phyloP scores from a whole-genome alignment of 2,113 vertebrate genomes.

The Hydropotes inermis region DNA sequence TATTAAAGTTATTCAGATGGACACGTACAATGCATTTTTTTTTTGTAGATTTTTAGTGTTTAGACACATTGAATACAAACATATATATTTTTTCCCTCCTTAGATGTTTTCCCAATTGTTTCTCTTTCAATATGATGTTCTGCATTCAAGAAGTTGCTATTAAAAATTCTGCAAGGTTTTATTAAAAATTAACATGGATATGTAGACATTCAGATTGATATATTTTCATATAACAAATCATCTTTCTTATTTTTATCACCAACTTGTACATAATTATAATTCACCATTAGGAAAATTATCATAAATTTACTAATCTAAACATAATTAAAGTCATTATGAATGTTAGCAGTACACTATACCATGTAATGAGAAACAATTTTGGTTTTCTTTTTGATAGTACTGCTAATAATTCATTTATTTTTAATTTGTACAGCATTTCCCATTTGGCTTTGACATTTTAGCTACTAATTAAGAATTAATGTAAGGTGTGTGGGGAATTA shows the following conservation, averaged over 20 bases:
- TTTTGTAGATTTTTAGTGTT: neutral
- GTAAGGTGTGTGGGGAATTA: neutral
- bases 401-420: conserved; percentile 62
- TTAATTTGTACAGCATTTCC: conserved; percentile 58
- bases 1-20: neutral
- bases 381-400: conserved; percentile 33
- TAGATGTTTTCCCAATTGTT: neutral
- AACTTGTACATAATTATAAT: conserved; percentile 36
- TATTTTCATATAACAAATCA: neutral
- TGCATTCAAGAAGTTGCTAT: neutral
- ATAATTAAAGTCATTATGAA: conserved; percentile 47
- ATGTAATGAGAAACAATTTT: conserved; percentile 25
- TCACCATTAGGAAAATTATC: conserved; percentile 30
- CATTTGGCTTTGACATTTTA: conserved; percentile 53
- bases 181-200: conserved; percentile 7
- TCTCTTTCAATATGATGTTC: neutral
- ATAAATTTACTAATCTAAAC: conserved; percentile 48
- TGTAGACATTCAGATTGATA: neutral
- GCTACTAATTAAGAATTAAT: conserved; percentile 60
- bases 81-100: neutral
- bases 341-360: neutral
- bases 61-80: neutral
- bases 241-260: conserved; percentile 9
- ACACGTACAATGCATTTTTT: neutral
- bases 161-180: neutral